These are phyloP conservation scores for Anarsia innoxiella DNA, from an alignment of 2,888 invertebrate genomes.

Conservation along the genomic window DNA sequence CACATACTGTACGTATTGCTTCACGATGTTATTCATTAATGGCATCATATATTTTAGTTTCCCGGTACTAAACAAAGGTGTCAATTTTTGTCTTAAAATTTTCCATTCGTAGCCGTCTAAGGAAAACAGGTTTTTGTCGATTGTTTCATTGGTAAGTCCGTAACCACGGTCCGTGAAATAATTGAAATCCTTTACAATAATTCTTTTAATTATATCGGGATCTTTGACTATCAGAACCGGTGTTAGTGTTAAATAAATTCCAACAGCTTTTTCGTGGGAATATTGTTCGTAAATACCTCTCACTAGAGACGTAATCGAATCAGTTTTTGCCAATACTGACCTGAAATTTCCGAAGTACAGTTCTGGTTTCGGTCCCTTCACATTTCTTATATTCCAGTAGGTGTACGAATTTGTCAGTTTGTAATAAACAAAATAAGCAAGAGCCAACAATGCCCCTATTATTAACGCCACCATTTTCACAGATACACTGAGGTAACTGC, in stretches of 20 bases:
- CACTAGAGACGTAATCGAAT: constrained; percentile 9
- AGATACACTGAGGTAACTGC: too few relatives aligned
- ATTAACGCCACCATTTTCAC: not conserved
- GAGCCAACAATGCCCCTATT: not conserved
- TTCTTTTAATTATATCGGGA: constrained; percentile 28
- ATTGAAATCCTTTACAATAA: constrained; percentile 31
- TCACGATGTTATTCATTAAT: constrained; percentile 28
- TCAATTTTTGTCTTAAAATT: constrained; percentile 31
- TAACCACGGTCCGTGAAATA: constrained; percentile 30
- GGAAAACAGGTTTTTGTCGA: constrained; percentile 26
- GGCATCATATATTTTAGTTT: constrained; percentile 37
- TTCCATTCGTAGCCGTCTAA: constrained; percentile 38
- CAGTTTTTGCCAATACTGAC: constrained; percentile 2
- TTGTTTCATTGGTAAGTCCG: constrained; percentile 21
- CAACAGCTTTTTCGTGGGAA: not conserved
- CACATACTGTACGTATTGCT: constrained; percentile 25
- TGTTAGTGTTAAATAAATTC: constrained; percentile 2
- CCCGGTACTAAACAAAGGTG: constrained; percentile 33
- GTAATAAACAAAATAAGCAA: not conserved
- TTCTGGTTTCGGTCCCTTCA: constrained; percentile 10
- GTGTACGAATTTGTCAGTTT: not conserved
- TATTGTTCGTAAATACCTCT: constrained; percentile 1
- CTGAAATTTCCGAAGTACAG: constrained; percentile 7
- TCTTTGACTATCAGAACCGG: constrained; percentile 30
- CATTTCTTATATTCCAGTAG: constrained; percentile 10